Evolutionary conservation across 1,140 invertebrate genomes (phyloP), one percentile per base, ranked within the genome.

Genomic region (Manduca sexta): DNA sequence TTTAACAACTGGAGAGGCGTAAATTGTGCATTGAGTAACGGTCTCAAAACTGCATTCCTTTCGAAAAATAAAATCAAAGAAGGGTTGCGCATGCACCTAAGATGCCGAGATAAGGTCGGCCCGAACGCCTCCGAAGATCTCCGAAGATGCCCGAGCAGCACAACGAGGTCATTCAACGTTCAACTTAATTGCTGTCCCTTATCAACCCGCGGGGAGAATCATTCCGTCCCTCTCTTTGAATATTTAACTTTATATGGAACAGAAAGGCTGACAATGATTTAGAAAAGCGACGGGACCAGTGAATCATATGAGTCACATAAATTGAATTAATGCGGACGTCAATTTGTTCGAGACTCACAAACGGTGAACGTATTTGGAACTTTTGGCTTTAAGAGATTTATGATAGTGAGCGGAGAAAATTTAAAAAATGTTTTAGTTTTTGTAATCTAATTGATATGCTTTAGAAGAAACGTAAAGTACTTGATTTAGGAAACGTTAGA

Each of bases 131-230:
- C 56, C 73, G 73, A 67, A 60, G 53, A 62, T 41, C 42, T 11
- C 52, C 70, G 73, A 69, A 59, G 61, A 57, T 40, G 41, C 42
- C 62, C 69, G 70, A 70, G 39, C 52, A 12, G 45, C 13, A 46
- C 45, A 59, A 62, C 49, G 64, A 74, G 73, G 73, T 76, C 75
- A 75, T 78, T 75, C 74, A 74, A 70, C 64, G 74, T 56, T 64
- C 50, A 49, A 37, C 60, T 55, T 70, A 67, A 69, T 69, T 60
- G 61, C 64, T 55, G 60, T 78, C 66, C 59, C 63, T 74, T 74
- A 66, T 67, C 61, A 54, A 58, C 72, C 21, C 41, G 46, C 17
- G 41, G 34, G 18, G 61, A 43, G 50, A 35, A 17, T 49, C 45
- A 39, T 71, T 64, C 53, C 51, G n/a, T 74, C 56, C n/a, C 52